These are phyloP conservation scores for Machimus rusticus DNA, from an alignment of 2,888 invertebrate genomes.

Conservation along the genomic window DNA sequence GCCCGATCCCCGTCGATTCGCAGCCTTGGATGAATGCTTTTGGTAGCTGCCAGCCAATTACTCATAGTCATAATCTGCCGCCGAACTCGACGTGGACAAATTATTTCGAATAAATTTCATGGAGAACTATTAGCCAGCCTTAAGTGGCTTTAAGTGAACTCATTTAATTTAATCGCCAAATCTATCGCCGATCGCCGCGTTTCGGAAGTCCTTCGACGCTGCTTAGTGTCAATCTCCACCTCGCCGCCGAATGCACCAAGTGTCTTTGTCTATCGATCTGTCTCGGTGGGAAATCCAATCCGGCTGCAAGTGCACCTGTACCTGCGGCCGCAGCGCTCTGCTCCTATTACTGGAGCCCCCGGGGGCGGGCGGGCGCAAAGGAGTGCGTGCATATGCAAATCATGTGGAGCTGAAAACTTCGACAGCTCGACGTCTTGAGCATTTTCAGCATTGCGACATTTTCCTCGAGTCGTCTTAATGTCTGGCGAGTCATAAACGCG, in stretches of 20 bases:
- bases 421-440: background rate
- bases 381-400: background rate
- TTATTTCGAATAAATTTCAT: background rate
- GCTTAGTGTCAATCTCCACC: background rate
- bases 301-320: background rate
- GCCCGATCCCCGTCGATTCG: background rate
- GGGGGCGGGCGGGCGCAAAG: background rate
- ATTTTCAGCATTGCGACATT: constrained; percentile 2
- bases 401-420: background rate
- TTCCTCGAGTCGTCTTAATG: constrained; percentile 29
- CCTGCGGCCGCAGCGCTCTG: background rate
- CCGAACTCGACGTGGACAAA: background rate
- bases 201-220: constrained; percentile 3
- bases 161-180: background rate
- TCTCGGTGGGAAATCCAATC: background rate
- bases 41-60: background rate
- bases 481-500: constrained; percentile 29
- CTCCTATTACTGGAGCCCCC: background rate
- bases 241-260: background rate
- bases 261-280: background rate
- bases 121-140: background rate
- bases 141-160: background rate
- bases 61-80: background rate
- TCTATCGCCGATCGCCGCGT: background rate
- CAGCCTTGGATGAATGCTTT: background rate